phyloP scores from a whole-genome alignment of 2,113 vertebrate genomes.

The Sceloporus undulatus region DNA sequence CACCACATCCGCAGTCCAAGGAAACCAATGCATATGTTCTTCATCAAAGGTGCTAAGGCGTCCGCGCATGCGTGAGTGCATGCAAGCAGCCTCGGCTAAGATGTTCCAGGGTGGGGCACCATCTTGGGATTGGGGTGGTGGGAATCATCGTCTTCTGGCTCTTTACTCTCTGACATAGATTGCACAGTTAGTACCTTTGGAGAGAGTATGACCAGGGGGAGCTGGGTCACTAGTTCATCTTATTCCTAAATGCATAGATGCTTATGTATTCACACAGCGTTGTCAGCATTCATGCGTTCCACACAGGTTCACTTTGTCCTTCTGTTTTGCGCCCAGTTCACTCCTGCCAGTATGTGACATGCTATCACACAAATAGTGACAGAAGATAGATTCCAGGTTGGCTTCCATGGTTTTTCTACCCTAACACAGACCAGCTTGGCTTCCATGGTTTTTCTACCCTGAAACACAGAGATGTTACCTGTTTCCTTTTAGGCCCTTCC shows the following conservation, averaged over 20 bases:
- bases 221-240: neutral
- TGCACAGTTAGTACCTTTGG: neutral
- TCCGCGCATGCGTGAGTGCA: neutral
- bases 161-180: neutral
- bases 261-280: neutral
- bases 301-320: neutral
- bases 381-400: neutral
- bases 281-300: neutral
- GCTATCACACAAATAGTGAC: neutral
- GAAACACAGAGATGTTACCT: neutral
- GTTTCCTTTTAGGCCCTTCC: neutral
- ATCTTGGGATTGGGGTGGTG: neutral
- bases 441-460: neutral
- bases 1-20: conserved; percentile 17
- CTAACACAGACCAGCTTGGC: neutral
- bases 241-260: neutral
- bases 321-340: neutral
- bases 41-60: neutral
- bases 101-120: conserved; percentile 25
- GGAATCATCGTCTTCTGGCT: neutral
- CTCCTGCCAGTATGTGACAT: neutral
- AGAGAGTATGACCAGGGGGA: neutral
- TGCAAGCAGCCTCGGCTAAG: conserved; percentile 7
- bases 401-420: neutral
- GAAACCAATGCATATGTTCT: neutral